phyloP scores from a whole-genome alignment of 2,113 vertebrate species.

The Silurus glanis region DNA sequence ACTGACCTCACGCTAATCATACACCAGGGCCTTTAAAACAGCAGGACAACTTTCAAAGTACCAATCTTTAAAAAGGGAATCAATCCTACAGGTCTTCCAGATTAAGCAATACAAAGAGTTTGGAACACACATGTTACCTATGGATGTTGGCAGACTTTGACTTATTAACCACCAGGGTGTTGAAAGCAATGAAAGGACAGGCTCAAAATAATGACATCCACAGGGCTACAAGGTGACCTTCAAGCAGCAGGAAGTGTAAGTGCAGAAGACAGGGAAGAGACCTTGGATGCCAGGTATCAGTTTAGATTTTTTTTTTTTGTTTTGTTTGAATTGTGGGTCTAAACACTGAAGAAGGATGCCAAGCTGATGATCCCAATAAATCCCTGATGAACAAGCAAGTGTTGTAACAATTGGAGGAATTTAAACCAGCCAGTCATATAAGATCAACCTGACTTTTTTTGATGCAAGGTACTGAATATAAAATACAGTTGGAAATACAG shows the following conservation, averaged over 20 bases:
- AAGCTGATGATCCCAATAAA: background rate
- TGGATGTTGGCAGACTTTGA: background rate
- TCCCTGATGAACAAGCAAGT: background rate
- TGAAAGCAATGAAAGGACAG: background rate
- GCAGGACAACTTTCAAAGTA: background rate
- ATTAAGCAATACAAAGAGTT: background rate
- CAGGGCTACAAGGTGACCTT: background rate
- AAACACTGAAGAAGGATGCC: background rate
- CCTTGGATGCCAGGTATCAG: background rate
- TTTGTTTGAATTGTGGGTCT: background rate
- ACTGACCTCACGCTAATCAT: background rate
- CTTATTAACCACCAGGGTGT: background rate
- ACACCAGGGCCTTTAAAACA: background rate
- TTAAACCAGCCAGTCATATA: background rate
- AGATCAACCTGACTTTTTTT: background rate
- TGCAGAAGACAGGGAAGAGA: background rate
- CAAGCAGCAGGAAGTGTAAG: background rate
- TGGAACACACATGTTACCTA: background rate
- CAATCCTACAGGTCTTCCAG: background rate
- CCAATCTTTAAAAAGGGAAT: background rate
- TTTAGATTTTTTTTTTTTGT: background rate
- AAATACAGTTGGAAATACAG: too few species aligned
- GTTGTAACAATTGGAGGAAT: background rate
- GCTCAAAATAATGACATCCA: background rate
- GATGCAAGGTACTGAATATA: too few species aligned